These are phyloP conservation scores for Apis florea DNA, from an alignment of 1,140 invertebrate species.

Conservation along the genomic window DNA sequence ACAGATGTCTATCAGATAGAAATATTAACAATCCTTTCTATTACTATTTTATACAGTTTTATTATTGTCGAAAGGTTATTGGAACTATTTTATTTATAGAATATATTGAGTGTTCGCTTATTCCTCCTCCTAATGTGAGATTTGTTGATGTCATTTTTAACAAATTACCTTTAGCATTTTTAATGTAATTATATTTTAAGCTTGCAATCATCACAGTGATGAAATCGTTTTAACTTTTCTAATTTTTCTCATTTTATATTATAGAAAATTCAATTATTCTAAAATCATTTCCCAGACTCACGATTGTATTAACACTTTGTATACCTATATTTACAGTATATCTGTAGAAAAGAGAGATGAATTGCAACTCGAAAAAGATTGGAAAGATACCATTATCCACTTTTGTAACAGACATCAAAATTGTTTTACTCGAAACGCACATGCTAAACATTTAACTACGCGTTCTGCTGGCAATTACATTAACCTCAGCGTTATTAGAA, in stretches of 20 bases:
- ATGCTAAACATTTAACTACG: constrained; percentile 31
- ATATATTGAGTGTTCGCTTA: not conserved
- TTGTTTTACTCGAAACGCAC: constrained; percentile 1
- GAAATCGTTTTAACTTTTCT: no score
- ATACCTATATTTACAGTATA: no score
- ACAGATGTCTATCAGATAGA: not conserved
- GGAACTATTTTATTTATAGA: not conserved
- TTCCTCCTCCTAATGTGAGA: not conserved
- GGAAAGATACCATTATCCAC: not conserved
- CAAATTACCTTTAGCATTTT: no score
- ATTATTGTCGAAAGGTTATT: not conserved
- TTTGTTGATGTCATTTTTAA: no score
- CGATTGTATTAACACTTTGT: no score
- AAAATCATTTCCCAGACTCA: no score
- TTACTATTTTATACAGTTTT: not conserved
- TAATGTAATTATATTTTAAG: no score
- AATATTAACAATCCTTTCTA: constrained; percentile 7
- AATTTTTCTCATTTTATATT: no score
- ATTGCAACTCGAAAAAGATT: no score
- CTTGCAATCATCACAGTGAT: no score
- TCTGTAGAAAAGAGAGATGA: no score
- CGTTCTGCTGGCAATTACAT: constrained; percentile 6
- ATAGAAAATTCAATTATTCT: no score
- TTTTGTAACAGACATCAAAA: constrained; percentile 2
- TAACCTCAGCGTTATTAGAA: constrained; percentile 15